Percentiles rank a stretch among this genome's conserved stretches.
Conservation (phyloP, 2,888 invertebrate species). For the Amblyjoppa fuscipennis region DNA sequence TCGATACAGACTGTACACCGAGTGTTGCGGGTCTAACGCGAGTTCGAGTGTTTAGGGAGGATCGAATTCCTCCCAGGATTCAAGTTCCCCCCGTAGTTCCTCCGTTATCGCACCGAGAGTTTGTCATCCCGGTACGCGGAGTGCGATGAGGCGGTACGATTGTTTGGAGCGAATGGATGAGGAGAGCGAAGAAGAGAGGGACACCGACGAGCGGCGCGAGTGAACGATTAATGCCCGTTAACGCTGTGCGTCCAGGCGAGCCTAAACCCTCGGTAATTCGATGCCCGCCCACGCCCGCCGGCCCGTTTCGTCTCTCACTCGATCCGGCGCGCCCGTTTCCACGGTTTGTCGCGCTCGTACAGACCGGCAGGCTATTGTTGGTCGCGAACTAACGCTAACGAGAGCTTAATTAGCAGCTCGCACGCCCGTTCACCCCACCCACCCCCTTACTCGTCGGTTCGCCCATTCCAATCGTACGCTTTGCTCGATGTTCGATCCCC, state of each 20-base stretch:
- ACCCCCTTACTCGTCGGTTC: background rate
- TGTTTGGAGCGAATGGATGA: conserved; percentile 27
- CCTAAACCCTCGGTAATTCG: conserved; percentile 76
- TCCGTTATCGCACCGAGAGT: conserved; percentile 20
- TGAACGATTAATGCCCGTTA: conserved; percentile 65
- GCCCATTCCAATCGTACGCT: background rate
- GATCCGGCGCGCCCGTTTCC: conserved; percentile 69
- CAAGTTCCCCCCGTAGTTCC: background rate
- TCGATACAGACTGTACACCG: background rate
- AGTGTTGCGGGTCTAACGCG: background rate
- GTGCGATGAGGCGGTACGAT: conserved; percentile 17
- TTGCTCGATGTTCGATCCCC: background rate
- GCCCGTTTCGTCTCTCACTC: conserved; percentile 53
- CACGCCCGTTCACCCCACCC: conserved; percentile 34
- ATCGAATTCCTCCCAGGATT: conserved; percentile 13
- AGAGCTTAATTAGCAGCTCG: conserved; percentile 76
- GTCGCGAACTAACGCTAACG: conserved; percentile 75
- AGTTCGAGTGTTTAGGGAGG: conserved; percentile 13
- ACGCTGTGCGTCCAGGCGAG: conserved; percentile 63
- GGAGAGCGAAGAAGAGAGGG: conserved; percentile 35
- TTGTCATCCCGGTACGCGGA: conserved; percentile 2
- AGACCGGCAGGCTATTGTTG: conserved; percentile 70
- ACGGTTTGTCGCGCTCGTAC: conserved; percentile 73
- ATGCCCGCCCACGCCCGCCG: conserved; percentile 67
- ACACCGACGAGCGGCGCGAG: conserved; percentile 15